Conservation (phyloP, 1,140 invertebrate genomes). For the Sitobion miscanthi region DNA sequence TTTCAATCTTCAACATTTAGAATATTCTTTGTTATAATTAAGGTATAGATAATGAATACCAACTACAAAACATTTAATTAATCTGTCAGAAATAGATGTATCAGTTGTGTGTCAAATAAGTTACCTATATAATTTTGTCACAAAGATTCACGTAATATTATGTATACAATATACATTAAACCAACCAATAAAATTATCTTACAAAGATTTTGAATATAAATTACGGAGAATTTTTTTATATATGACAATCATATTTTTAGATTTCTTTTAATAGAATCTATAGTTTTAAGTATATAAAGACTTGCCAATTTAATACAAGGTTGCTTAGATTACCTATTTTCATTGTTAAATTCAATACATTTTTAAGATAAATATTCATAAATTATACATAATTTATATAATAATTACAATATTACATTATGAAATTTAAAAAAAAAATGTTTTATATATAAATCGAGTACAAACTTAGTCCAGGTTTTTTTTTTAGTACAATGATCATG, state of each 20-base stretch:
- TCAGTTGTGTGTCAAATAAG: too few relatives aligned
- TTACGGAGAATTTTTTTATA: background rate
- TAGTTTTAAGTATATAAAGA: background rate
- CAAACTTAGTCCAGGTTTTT: too few relatives aligned
- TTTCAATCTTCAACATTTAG: background rate
- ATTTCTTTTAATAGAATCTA: slow-evolving; percentile 10
- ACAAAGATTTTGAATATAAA: background rate
- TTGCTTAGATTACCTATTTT: background rate
- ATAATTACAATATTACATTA: background rate
- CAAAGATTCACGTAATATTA: background rate
- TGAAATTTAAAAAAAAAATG: background rate
- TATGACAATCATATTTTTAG: background rate
- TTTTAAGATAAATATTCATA: background rate
- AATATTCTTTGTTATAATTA: too few relatives aligned
- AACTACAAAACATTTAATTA: too few relatives aligned
- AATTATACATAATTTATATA: too few relatives aligned
- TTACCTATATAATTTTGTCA: too few relatives aligned
- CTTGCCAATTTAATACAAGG: slow-evolving; percentile 1
- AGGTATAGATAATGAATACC: too few relatives aligned
- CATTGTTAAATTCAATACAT: background rate
- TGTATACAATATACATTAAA: too few relatives aligned
- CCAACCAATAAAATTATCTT: background rate
- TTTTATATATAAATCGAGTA: background rate
- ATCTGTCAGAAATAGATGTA: too few relatives aligned
- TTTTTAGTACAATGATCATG: too few relatives aligned